These are phyloP conservation scores for Pocillopora damicornis DNA, from an alignment of 64 coral and sea anemone genomes.

Conservation along the genomic window DNA sequence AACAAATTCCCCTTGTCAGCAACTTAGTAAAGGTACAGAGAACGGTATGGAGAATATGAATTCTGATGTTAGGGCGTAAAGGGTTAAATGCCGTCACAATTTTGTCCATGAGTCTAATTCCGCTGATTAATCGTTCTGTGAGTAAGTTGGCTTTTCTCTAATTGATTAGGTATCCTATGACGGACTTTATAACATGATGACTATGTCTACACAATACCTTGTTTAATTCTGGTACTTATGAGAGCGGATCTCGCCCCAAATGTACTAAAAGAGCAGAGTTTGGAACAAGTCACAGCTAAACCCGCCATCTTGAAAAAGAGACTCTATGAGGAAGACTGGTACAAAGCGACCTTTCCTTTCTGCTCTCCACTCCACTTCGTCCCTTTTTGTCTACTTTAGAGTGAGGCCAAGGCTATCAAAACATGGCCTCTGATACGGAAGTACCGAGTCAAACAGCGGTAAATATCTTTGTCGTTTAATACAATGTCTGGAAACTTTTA, in stretches of 20 bases:
- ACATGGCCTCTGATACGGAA: conserved; percentile 3
- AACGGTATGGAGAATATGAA: too few relatives aligned
- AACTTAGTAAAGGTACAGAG: too few relatives aligned
- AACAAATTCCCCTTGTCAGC: too few relatives aligned
- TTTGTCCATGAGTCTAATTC: too few relatives aligned
- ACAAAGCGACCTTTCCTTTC: background rate
- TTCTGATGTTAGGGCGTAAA: too few relatives aligned
- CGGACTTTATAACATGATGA: background rate
- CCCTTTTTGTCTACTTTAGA: background rate
- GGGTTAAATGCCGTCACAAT: too few relatives aligned
- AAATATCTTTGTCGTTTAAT: background rate
- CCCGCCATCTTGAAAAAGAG: conserved; percentile 12
- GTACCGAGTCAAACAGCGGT: background rate
- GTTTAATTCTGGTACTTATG: background rate
- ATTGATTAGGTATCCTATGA: background rate
- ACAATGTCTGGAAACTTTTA: background rate
- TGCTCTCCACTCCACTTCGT: background rate
- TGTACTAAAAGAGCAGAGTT: background rate
- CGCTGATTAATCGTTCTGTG: too few relatives aligned
- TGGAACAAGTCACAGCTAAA: background rate
- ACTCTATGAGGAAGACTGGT: background rate
- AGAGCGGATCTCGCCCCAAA: conserved; percentile 10
- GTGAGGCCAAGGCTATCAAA: background rate
- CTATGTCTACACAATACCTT: conserved; percentile 8
- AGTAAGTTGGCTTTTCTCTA: too few relatives aligned